Conservation (phyloP, 2,888 invertebrate genomes). For the Diarsia dahlii region DNA sequence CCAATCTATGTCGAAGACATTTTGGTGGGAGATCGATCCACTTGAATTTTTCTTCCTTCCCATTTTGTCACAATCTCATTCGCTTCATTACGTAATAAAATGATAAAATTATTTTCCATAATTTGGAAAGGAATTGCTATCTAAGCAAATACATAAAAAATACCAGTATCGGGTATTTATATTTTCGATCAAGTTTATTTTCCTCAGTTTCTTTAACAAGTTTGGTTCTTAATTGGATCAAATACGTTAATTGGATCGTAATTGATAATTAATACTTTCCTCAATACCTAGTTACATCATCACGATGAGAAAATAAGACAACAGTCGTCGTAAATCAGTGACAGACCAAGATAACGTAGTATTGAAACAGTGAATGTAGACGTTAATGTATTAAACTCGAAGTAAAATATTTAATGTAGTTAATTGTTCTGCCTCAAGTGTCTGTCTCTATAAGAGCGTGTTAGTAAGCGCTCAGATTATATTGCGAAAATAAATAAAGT, state of each 20-base stretch:
- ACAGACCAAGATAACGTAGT: slow-evolving; percentile 26
- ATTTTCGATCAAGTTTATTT: background rate
- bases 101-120: slow-evolving; percentile 9
- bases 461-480: background rate
- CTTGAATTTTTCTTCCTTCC: slow-evolving; percentile 32
- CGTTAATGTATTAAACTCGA: slow-evolving; percentile 33
- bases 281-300: slow-evolving; percentile 2
- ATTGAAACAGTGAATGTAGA: background rate
- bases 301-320: slow-evolving; percentile 48
- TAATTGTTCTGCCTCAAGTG: slow-evolving; percentile 21
- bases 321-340: slow-evolving; percentile 43
- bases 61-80: slow-evolving; percentile 25
- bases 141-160: background rate
- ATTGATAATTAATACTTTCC: background rate
- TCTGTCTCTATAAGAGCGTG: background rate
- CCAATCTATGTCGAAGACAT: slow-evolving; percentile 45
- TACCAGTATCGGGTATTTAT: background rate
- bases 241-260: slow-evolving; percentile 14
- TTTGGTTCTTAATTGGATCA: slow-evolving; percentile 9
- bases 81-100: slow-evolving; percentile 13
- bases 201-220: background rate
- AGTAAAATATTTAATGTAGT: slow-evolving; percentile 30
- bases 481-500: background rate
- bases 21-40: slow-evolving; percentile 23
- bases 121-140: slow-evolving; percentile 1